Evolutionary conservation across 2,113 vertebrate species (phyloP), one percentile per base, ranked within the genome.

Genomic region (Loxodonta africana): DNA sequence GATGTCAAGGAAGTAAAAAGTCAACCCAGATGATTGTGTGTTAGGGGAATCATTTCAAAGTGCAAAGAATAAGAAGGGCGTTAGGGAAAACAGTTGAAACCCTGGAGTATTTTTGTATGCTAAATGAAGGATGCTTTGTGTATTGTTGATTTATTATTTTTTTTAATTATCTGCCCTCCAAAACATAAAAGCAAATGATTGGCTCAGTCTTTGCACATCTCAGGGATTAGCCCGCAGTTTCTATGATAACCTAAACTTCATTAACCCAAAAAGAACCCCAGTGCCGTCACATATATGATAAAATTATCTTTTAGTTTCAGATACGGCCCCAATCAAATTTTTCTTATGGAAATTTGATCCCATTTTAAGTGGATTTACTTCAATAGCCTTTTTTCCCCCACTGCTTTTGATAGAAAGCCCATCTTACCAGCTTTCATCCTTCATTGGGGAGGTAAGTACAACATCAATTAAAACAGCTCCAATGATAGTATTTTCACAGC

Each of bases 251-350:
- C 17, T 88, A 77, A 93, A 65, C 93, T 88, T 71, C 71, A 6
- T 93, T 76, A 67, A 53, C 11, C 7, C 11, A 12, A 53, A 53
- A 37, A 37, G n/a, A 37, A 37, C 37, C 37, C 37, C 37, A 37
- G 37, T 37, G 37, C 37, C 37, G 48, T 48, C 10, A 78, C 12
- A n/a, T 33, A 37, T 23, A 44, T 44, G 33, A 3, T 63, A 67
- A 88, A 90, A 85, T 65, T 90, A 76, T 90, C 87, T 93, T 44
- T 82, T 57, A 73, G 63, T 67, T 83, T 83, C n/a, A 78, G 51
- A 73, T 83, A 65, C 37, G 67, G 46, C 65, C 44, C 21, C 28
- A 88, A 25, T 65, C 26, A 85, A 74, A 81, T 15, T 53, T 15
- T 69, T 76, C 26, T n/a, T 73, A n/a, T 46, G n/a, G 63, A 63